Evolutionary conservation across 2,888 invertebrate species (phyloP).

Genomic region (Chironomus tentans): DNA sequence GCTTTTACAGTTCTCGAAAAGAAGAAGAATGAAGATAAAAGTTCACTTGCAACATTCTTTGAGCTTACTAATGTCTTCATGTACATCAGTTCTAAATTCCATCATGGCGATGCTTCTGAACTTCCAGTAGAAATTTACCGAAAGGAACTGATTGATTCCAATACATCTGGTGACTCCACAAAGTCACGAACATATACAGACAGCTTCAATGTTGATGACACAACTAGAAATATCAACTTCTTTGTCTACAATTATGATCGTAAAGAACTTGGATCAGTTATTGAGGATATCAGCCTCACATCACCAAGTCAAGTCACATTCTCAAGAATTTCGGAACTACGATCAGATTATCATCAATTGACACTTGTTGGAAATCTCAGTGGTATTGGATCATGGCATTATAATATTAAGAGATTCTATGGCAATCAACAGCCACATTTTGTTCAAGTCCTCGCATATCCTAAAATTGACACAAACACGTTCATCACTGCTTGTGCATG

Average conservation of each 20-base stretch:
- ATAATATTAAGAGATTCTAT: slow-evolving; percentile 47
- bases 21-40: slow-evolving; percentile 46
- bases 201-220: slow-evolving; percentile 36
- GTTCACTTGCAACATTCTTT: slow-evolving; percentile 47
- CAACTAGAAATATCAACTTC: slow-evolving; percentile 46
- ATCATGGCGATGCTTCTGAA: slow-evolving; percentile 42
- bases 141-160: slow-evolving; percentile 30
- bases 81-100: slow-evolving; percentile 41
- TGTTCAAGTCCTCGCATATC: slow-evolving; percentile 49
- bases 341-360: slow-evolving; percentile 45
- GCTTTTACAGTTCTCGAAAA: slow-evolving; percentile 47
- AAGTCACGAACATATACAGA: not conserved
- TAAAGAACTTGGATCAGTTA: not conserved
- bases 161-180: not conserved
- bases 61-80: slow-evolving; percentile 45
- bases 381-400: slow-evolving; percentile 52
- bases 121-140: slow-evolving; percentile 42
- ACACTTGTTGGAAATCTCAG: slow-evolving; percentile 45
- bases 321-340: slow-evolving; percentile 43
- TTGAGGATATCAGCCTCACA: slow-evolving; percentile 40
- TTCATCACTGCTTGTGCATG: slow-evolving; percentile 45
- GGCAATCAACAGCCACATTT: slow-evolving; percentile 53
- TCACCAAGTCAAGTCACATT: slow-evolving; percentile 46
- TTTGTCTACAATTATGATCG: slow-evolving; percentile 44
- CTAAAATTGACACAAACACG: slow-evolving; percentile 32